Evolutionary conservation across 2,888 invertebrate genomes (phyloP), one percentile per base, ranked within the genome.

Genomic region (Hololepta plana): DNA sequence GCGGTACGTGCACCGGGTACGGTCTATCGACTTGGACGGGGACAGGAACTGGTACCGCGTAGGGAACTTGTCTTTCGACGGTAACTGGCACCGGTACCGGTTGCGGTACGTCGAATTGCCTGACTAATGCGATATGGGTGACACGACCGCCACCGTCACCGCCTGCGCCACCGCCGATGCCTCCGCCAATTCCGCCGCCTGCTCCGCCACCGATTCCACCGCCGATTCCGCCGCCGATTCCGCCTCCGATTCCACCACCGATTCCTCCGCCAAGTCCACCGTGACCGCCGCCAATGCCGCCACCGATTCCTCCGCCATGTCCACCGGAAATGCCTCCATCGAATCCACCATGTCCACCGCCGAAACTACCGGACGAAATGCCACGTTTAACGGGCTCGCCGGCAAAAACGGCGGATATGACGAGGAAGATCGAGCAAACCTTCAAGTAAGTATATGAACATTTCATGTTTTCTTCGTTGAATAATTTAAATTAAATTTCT

Each of bases 111-210:
- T 15, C 16, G 9, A 24, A 15, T 15, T 24, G 12, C 10, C 17
- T 24, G 10, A 17, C 17, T 12, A 24, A 16, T 12, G 24, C 17
- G 15, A 24, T 24, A 11, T 24, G 24, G 14, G 16, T 15, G 8
- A 14, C 9, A 14, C 17, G 24, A 2, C 24, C 24, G 23, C 15
- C 14, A 4, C n/a, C n/a, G n/a, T n/a, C n/a, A n/a, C n/a, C n/a
- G n/a, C n/a, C n/a, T n/a, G n/a, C n/a, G n/a, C n/a, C n/a, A n/a
- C n/a, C 24, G n/a, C 12, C 6, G 4, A 8, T 6, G n/a, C 24
- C 24, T 8, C 24, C 24, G 11, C 15, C 15, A 11, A 10, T 9
- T 3, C 24, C 24, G 2, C 24, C 24, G 7, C 15, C 9, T 12
- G 11, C 24, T 2, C 12, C 12, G 4, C 24, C 24, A 23, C 13